Evolutionary conservation across 2,888 invertebrate species (phyloP).

Genomic region (Myopa tessellatipennis): DNA sequence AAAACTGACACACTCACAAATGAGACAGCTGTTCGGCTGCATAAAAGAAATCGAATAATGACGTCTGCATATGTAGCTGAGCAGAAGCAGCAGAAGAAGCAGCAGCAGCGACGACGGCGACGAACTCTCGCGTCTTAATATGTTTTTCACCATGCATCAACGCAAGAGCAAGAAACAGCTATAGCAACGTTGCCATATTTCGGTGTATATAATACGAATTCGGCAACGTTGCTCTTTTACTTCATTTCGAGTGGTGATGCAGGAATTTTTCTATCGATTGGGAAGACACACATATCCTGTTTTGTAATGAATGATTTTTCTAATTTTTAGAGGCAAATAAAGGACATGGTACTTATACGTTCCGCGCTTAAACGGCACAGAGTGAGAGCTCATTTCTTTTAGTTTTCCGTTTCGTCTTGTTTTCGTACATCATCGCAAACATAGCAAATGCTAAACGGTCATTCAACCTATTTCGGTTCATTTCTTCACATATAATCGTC

Average conservation of each 20-base stretch:
- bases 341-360: no score
- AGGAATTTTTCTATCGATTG: not conserved
- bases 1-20: conserved; percentile 21
- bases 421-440: not conserved
- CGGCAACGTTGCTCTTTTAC: conserved; percentile 23
- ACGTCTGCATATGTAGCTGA: conserved; percentile 25
- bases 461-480: conserved; percentile 33
- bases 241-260: not conserved
- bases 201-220: conserved; percentile 14
- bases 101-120: conserved; percentile 14
- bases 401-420: not conserved
- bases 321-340: not conserved
- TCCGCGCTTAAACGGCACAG: no score
- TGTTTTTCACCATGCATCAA: conserved; percentile 20
- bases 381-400: conserved; percentile 1
- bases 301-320: no score
- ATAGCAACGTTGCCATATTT: conserved; percentile 35
- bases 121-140: conserved; percentile 15
- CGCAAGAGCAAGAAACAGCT: conserved; percentile 19
- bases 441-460: conserved; percentile 33
- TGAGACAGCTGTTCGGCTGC: conserved; percentile 34
- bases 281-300: no score
- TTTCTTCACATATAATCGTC: conserved; percentile 15
- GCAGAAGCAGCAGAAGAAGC: not conserved
- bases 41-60: conserved; percentile 29